Conservation (phyloP, 2,888 invertebrate genomes). For the Xylocampa areola region DNA sequence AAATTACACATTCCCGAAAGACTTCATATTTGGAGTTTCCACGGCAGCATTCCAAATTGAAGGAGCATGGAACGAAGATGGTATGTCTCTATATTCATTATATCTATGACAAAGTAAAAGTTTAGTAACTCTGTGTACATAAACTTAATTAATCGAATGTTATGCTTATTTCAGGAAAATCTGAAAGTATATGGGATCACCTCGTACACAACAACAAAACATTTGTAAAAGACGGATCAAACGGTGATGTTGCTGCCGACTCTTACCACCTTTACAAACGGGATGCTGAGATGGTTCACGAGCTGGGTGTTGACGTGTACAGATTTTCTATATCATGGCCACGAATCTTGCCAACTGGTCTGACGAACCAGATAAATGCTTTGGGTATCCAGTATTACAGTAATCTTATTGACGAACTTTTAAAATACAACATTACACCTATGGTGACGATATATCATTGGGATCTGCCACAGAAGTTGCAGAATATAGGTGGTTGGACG, state of each 20-base stretch:
- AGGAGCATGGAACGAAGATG: conserved; percentile 89
- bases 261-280: conserved; percentile 92
- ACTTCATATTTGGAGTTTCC: conserved; percentile 90
- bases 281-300: conserved; percentile 91
- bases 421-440: conserved; percentile 92
- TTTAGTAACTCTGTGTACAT: too few species aligned
- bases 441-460: conserved; percentile 93
- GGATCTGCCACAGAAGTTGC: conserved; percentile 92
- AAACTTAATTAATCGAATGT: background rate
- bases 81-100: conserved; percentile 61
- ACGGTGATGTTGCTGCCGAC: conserved; percentile 92
- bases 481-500: conserved; percentile 92
- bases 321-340: conserved; percentile 94
- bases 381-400: conserved; percentile 94
- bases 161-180: conserved; percentile 88
- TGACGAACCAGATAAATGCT: conserved; percentile 91
- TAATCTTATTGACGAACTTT: conserved; percentile 92
- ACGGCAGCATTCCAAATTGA: conserved; percentile 91
- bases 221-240: conserved; percentile 88
- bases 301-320: conserved; percentile 91
- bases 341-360: conserved; percentile 92
- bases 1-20: conserved; percentile 87
- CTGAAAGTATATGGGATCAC: conserved; percentile 91
- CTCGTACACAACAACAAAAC: conserved; percentile 86
- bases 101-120: too few species aligned